Evolutionary conservation across 1,140 invertebrate genomes (phyloP).

Genomic region (Drosophila jambulina): DNA sequence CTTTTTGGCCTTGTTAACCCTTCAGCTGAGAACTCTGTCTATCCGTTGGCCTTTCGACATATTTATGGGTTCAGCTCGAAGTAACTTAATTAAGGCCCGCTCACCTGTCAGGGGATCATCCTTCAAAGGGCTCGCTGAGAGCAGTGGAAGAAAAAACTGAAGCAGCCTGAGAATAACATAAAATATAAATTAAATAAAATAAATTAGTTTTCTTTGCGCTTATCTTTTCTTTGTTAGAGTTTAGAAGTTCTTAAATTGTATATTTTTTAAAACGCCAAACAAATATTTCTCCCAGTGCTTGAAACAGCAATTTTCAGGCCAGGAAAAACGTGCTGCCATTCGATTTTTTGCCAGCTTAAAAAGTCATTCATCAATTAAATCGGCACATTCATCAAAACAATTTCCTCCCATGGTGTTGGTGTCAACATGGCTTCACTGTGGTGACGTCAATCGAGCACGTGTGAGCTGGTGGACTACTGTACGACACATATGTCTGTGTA

Average conservation of each 20-base stretch:
- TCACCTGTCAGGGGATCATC: slow-evolving; percentile 44
- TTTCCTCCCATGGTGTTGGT: slow-evolving; percentile 66
- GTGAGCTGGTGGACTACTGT: slow-evolving; percentile 22
- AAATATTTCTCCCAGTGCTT: slow-evolving; percentile 5
- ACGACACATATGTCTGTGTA: slow-evolving; percentile 5
- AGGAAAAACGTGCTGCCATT: slow-evolving; percentile 27
- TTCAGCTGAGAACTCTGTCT: slow-evolving; percentile 8
- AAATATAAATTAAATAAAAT: no score
- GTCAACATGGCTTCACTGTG: slow-evolving; percentile 63
- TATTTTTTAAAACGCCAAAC: no score
- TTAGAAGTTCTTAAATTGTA: no score
- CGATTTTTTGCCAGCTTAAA: slow-evolving; percentile 74
- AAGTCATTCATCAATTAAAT: slow-evolving; percentile 85
- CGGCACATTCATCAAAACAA: slow-evolving; percentile 84
- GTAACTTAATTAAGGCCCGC: slow-evolving; percentile 31
- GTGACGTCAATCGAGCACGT: slow-evolving; percentile 33
- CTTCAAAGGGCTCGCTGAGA: slow-evolving; percentile 9
- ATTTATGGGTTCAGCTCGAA: slow-evolving; percentile 48
- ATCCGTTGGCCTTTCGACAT: slow-evolving; percentile 18
- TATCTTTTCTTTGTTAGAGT: no score
- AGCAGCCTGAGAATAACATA: no score
- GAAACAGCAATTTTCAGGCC: slow-evolving; percentile 1
- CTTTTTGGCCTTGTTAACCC: slow-evolving; percentile 52
- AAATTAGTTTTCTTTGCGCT: no score
- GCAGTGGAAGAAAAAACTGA: neutral